Base-by-base conservation (phyloP, 2,797 vertebrate genomes). In the Myotis myotis region DNA sequence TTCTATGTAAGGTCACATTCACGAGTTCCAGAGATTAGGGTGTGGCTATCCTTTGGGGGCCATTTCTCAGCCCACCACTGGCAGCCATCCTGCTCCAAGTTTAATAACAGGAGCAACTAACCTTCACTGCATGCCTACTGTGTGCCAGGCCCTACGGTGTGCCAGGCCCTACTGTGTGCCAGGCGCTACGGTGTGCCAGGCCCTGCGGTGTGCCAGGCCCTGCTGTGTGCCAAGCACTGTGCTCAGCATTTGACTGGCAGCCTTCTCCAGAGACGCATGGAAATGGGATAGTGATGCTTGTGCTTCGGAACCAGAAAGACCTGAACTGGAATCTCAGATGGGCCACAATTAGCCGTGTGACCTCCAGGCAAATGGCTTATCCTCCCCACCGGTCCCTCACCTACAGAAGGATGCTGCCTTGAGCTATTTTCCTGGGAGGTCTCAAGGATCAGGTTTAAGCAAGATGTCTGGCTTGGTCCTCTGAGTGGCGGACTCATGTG, bases 81-180 rank as follows among this genome's bases (percentile, higher is more conserved):
- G 44, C 15, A 51, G 47, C 76, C 19, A 8, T 62, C 62, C 38
- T 36, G 80, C 36, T 89, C 75, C 2, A 15, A 30, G n/a, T 49
- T 74, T 16, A 41, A n/a, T 12, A 7, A 25, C 0, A 33, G 49
- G 8, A 44, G 13, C 1, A 47, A 51, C 15, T 36, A 33, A 38
- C 44, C 33, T 72, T 17, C 16, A 80, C 25, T 5, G 6, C 0
- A 0, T 13, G 36, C 66, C 49, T 60, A 38, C 20, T 55, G 20
- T 55, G 20, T 51, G 49, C 49, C 49, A 51, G 47, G 16, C 49
- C 16, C 49, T 51, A 15, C 47, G 49, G 47, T 49, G 47, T 55
- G 53, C 25, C 57, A 60, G 25, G 57, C 49, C 64, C 49, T 72
- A 38, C 49, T 51, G 15, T 8, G 53, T 55, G 55, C 55, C 55